Base-by-base conservation (phyloP, 2,113 vertebrate species). In the Cyphomyrus discorhynchus region DNA sequence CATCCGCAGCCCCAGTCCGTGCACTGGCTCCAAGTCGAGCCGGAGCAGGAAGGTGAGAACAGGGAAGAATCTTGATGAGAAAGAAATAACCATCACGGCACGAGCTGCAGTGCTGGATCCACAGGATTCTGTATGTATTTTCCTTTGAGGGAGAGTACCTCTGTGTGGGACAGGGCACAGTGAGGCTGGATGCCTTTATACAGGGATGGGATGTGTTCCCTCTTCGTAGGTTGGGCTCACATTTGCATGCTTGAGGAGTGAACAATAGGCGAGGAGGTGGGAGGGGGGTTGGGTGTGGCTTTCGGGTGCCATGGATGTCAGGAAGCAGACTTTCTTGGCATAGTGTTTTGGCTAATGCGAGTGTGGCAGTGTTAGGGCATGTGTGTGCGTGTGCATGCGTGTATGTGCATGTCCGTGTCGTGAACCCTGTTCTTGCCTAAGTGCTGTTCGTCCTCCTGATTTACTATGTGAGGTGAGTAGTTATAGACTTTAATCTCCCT, bases 141-240 rank as follows among this genome's bases (percentile, higher is more conserved):
- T 58, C 58, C 88, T 74, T 90, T 62, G 85, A 87, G 89, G 15
- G 74, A 8, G 21, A 49, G 89, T 86, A 90, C 74, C 50, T 91
- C 89, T 92, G 89, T 91, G 89, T 93, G 93, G 77, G 90, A 84
- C 50, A 62, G 91, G 89, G 91, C 90, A 74, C 90, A 90, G 88
- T 77, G 35, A 90, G 91, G 91, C 93, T 94, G 92, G 93, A 92
- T 94, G 94, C 91, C 93, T 96, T 95, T 96, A 96, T 96, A 95
- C 93, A 91, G 91, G 92, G 91, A 70, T 90, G 91, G 92, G 89
- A 88, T 92, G 88, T 84, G 66, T 46, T 27, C 83, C 90, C 89
- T 89, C 89, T 90, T 50, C 88, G 31, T 58, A 82, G 93, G 90
- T 74, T 88, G 88, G 74, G 49, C 88, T 49, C 15, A 13, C 91